A percentile compares a stretch with the other conserved stretches of the same genome.
These are phyloP conservation scores for Hyles lineata DNA, from an alignment of 2,888 invertebrate species.

Conservation along the genomic window DNA sequence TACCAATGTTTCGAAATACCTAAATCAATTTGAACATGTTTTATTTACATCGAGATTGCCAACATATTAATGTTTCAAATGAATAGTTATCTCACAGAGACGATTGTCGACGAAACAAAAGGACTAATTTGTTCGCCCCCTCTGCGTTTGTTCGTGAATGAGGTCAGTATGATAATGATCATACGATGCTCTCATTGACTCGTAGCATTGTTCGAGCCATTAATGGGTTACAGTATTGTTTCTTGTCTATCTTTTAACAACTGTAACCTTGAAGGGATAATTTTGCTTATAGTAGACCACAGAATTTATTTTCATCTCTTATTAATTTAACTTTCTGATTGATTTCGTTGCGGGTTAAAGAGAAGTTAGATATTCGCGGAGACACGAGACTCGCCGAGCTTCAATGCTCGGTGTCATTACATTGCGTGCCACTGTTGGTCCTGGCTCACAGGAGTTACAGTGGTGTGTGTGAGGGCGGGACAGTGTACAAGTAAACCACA, in stretches of 20 bases:
- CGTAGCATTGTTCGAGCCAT: not conserved
- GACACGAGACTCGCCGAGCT: no score
- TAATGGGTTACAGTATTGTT: no score
- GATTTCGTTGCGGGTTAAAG: no score
- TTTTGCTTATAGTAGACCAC: not conserved
- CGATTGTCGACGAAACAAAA: not conserved
- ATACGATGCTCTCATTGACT: not conserved
- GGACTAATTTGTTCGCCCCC: not conserved
- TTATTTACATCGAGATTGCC: not conserved
- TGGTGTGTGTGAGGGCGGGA: no score
- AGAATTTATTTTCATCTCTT: no score
- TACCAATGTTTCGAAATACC: no score
- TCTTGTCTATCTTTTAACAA: not conserved
- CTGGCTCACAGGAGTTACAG: no score
- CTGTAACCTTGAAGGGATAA: not conserved
- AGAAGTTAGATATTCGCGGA: no score
- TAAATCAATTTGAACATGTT: not conserved
- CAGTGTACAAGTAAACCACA: no score
- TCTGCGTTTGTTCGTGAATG: not conserved
- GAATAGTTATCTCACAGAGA: not conserved
- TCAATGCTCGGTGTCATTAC: no score
- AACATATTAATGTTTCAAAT: not conserved
- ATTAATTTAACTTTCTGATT: no score
- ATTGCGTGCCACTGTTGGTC: no score
- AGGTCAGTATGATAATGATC: not conserved